Evolutionary conservation across 2,888 invertebrate genomes (phyloP), one percentile per base, ranked within the genome.

Genomic region (Apocheima hispidaria): DNA sequence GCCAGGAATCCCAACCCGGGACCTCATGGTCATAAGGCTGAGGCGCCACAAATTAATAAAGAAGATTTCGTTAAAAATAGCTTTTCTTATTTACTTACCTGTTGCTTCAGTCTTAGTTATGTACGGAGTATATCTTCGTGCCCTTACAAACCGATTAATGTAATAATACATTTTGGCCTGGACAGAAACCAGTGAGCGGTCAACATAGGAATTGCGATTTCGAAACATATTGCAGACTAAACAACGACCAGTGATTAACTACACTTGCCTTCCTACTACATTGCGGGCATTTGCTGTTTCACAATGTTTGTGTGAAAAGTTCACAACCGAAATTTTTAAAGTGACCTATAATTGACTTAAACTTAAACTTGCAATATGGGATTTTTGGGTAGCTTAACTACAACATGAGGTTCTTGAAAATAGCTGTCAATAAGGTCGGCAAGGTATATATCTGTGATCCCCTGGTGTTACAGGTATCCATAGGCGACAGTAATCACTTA

Each of bases 221-320:
- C 57, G 58, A 46, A 58, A 60, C 59, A 60, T 63, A 48, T 52
- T 52, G 55, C 55, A 50, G 26, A 35, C 40, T 33, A 52, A 48
- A 59, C 53, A 58, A 49, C 54, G 35, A 20, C 16, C 33, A 46
- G 40, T 52, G 58, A 54, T 60, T 43, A 60, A 41, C 53, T n/a
- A n/a, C n/a, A n/a, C n/a, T 36, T 51, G 56, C 33, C 49, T 40
- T 38, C 38, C 3, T 40, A 50, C 44, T 57, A 26, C 26, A 7
- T 20, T 12, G 23, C 9, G 9, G 9, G 26, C 9, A 53, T 53
- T 53, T 30, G 41, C 16, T 58, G 51, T 44, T 38, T 30, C 54
- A 28, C 43, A 53, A 53, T 35, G 35, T 23, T 43, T 43, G 4
- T 28, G 30, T 20, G 40, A 46, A 36, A 54, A 54, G 26, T 54